Conservation (phyloP, 2,113 vertebrate genomes). For the Petrocephalus microphthalmus region DNA sequence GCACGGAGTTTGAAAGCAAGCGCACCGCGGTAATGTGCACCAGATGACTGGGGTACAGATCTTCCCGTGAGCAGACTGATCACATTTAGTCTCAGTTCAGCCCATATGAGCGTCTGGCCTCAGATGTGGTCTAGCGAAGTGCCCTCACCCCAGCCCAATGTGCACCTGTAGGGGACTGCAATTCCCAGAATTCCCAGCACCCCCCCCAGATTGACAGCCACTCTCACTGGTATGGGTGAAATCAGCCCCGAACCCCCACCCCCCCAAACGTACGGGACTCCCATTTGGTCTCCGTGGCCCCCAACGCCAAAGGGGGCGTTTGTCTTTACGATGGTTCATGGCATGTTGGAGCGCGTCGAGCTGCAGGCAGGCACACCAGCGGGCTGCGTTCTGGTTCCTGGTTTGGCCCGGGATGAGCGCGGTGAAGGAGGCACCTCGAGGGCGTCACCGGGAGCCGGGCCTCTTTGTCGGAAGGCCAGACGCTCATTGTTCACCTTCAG, state of each 20-base stretch:
- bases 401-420: neutral
- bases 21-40: neutral
- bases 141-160: neutral
- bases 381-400: neutral
- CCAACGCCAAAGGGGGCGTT: neutral
- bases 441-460: neutral
- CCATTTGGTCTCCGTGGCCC: neutral
- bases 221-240: neutral
- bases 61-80: neutral
- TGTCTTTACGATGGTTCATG: neutral
- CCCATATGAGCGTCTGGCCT: neutral
- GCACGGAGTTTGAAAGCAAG: neutral
- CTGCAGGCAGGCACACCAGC: neutral
- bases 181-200: neutral
- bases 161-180: neutral
- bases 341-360: neutral
- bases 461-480: neutral
- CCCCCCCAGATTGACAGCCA: neutral
- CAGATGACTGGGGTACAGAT: neutral
- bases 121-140: neutral
- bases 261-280: neutral
- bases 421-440: neutral
- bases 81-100: neutral
- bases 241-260: neutral
- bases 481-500: neutral